A percentile compares a stretch with the other conserved stretches of the same genome.
Conservation (phyloP, 2,888 invertebrate species). For the Leucophenga montana region DNA sequence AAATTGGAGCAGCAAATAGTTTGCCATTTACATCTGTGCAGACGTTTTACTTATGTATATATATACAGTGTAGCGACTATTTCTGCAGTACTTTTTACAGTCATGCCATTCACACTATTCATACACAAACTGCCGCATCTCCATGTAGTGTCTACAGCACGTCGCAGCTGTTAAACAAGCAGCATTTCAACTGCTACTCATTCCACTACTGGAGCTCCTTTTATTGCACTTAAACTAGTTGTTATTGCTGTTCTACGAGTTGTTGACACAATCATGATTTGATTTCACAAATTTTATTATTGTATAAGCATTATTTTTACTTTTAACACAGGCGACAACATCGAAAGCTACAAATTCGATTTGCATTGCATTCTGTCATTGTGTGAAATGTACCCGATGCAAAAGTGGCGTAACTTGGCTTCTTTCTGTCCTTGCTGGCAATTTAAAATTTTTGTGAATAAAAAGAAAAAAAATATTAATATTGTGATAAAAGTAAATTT, state of each 20-base stretch:
- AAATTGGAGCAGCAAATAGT: no score
- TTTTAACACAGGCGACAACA: no score
- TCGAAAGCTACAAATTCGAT: no score
- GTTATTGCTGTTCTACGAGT: neutral
- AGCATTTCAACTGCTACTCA: neutral
- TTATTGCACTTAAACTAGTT: neutral
- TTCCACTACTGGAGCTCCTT: neutral
- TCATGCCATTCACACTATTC: neutral
- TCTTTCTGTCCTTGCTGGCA: no score
- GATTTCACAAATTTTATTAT: conserved; percentile 16
- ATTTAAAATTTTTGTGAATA: no score
- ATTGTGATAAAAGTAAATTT: no score
- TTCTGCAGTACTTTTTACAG: no score
- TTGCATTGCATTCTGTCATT: no score
- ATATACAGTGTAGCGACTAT: no score
- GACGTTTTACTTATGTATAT: neutral
- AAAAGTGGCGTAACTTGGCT: no score
- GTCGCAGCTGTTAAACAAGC: conserved; percentile 14
- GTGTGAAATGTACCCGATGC: no score
- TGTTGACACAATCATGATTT: conserved; percentile 24
- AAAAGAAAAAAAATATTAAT: no score
- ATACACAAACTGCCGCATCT: neutral
- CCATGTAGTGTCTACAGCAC: neutral
- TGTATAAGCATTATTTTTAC: conserved; percentile 1
- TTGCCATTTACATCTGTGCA: neutral